Evolutionary conservation across 2,113 vertebrate genomes (phyloP), one percentile per base, ranked within the genome.

Genomic region (Nestor notabilis): DNA sequence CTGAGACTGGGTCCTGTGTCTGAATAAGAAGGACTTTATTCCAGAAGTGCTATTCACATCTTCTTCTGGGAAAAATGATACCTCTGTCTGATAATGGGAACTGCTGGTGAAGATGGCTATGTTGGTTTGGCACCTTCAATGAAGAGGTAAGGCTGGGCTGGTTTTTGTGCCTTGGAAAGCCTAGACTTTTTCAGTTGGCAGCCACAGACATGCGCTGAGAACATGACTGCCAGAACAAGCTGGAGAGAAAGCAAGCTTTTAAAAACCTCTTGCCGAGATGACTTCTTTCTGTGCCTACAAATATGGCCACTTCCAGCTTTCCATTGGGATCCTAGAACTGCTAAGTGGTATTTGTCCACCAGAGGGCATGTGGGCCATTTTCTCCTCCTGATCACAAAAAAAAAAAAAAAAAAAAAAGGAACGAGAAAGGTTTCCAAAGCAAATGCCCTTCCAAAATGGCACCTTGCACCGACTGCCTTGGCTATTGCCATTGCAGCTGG

Each of bases 281-380:
- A 25, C 63, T 58, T 83, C 35, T 56, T 83, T 87, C 60, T 77
- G 13, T 28, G 35, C 46, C 70, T 76, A 46, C 76, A 89, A 96
- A 96, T 39, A 96, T 91, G 97, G 91, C 95, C 71, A 74, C 95
- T 91, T 87, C 83, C 60, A 92, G 56, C 39, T 74, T 84, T 47
- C 81, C 79, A 61, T 33, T 69, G 72, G n/a, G 77, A 83, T 92
- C 35, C 65, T 29, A 14, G 75, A 49, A 63, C 79, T 97, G 96
- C 87, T 93, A 53, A 84, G 68, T 74, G 86, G 44, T 61, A 76
- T 93, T 90, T 93, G 90, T 95, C 97, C 97, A 97, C 96, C 96
- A 97, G 97, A 97, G 97, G 97, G 97, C 97, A 94, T 63, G 82
- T 96, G 66, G 97, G 94, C 91, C 79, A 94, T 72, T 93, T 80